Percentiles rank a stretch among this genome's conserved stretches.
phyloP scores from a whole-genome alignment of 2,797 vertebrate species.

The Mergus octosetaceus region DNA sequence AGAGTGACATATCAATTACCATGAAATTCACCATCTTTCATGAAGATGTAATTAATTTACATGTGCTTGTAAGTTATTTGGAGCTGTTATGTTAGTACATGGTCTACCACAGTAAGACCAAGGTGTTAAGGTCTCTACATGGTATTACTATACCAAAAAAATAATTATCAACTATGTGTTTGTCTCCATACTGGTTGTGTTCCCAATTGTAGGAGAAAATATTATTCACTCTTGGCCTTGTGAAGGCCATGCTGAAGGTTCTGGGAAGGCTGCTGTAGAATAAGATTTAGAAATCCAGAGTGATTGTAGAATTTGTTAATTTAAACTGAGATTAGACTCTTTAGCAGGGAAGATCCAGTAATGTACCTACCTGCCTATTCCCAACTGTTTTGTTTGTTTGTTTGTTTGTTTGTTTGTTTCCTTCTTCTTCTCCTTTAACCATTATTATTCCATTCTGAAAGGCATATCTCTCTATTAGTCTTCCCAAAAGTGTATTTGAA shows the following conservation, averaged over 20 bases:
- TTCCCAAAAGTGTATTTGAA: background rate
- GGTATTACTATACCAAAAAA: background rate
- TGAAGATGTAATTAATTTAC: slow-evolving; percentile 18
- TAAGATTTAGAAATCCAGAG: background rate
- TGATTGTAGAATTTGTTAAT: background rate
- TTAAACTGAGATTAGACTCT: background rate
- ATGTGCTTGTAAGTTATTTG: background rate
- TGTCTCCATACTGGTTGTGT: background rate
- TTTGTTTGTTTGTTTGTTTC: background rate
- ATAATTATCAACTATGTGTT: background rate
- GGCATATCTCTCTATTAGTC: background rate
- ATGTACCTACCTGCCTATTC: background rate
- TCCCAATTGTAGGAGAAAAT: background rate
- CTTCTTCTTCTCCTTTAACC: background rate
- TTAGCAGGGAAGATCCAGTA: background rate
- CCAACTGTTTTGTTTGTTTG: background rate
- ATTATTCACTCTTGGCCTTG: background rate
- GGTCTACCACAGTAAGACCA: background rate
- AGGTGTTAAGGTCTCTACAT: background rate
- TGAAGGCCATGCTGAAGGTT: background rate
- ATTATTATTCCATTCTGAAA: background rate
- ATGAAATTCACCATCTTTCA: background rate
- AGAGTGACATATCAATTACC: slow-evolving; percentile 17
- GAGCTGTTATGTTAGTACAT: background rate
- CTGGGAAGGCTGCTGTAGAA: background rate